phyloP scores from a whole-genome alignment of 2,888 invertebrate species.

The Rhamphomyia laevipes region DNA sequence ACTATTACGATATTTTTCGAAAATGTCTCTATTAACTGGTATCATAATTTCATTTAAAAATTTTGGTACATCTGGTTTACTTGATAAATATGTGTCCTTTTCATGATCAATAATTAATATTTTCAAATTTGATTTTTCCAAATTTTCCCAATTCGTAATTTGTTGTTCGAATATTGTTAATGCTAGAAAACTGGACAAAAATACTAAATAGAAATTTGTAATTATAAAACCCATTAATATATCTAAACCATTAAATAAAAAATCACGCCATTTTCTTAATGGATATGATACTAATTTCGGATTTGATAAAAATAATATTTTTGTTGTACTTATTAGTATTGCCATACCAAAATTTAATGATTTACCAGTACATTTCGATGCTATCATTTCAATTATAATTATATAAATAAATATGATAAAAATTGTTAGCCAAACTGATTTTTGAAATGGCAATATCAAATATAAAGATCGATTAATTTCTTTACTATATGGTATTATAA shows the following conservation, averaged over 20 bases:
- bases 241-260: neutral
- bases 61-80: neutral
- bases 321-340: neutral
- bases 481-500: neutral
- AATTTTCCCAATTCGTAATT: constrained; percentile 5
- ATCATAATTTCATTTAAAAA: neutral
- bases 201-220: constrained; percentile 22
- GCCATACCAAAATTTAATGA: neutral
- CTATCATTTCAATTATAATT: neutral
- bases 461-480: neutral
- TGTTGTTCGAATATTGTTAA: constrained; percentile 18
- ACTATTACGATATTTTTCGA: neutral
- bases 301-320: neutral
- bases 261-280: neutral
- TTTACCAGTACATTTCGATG: neutral
- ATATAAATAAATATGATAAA: neutral
- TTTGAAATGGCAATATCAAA: constrained; percentile 1
- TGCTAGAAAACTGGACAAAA: constrained; percentile 21
- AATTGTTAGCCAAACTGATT: neutral
- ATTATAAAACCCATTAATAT: constrained; percentile 20
- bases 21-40: neutral
- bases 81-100: neutral
- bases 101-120: neutral
- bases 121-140: neutral
- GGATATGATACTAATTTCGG: neutral